A percentile compares a stretch with the other conserved stretches of the same genome.
Evolutionary conservation across 2,888 invertebrate species (phyloP).

Genomic region (Agrochola lota): DNA sequence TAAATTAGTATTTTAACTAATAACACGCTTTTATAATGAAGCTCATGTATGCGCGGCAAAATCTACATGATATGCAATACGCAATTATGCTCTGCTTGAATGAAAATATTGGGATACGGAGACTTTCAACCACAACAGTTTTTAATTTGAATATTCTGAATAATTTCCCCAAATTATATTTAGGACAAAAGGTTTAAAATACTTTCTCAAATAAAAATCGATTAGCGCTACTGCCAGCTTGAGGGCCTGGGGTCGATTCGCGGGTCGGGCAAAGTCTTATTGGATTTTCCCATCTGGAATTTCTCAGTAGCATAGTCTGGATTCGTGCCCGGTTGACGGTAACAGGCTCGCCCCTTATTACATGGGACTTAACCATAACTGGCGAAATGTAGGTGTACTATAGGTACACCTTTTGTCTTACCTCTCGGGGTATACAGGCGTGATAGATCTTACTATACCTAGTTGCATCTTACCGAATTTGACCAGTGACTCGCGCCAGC

Average conservation of each 20-base stretch:
- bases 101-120: neutral
- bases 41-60: neutral
- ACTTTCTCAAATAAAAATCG: neutral
- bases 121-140: neutral
- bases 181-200: neutral
- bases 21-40: constrained; percentile 2
- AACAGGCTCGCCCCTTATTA: too few relatives aligned
- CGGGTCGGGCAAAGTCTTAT: neutral
- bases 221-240: neutral
- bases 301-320: neutral
- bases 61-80: neutral
- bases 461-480: too few relatives aligned
- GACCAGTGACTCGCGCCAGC: too few relatives aligned
- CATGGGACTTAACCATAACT: too few relatives aligned
- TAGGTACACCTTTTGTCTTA: too few relatives aligned
- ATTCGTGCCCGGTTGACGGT: neutral
- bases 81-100: neutral
- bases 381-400: too few relatives aligned
- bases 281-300: too few relatives aligned
- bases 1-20: constrained; percentile 10
- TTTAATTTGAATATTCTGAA: neutral
- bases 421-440: neutral
- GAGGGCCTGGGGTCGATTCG: neutral
- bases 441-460: neutral
- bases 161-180: neutral